Base-by-base conservation (phyloP, 2,797 vertebrate genomes). In the Melanotaenia parkinsoni region DNA sequence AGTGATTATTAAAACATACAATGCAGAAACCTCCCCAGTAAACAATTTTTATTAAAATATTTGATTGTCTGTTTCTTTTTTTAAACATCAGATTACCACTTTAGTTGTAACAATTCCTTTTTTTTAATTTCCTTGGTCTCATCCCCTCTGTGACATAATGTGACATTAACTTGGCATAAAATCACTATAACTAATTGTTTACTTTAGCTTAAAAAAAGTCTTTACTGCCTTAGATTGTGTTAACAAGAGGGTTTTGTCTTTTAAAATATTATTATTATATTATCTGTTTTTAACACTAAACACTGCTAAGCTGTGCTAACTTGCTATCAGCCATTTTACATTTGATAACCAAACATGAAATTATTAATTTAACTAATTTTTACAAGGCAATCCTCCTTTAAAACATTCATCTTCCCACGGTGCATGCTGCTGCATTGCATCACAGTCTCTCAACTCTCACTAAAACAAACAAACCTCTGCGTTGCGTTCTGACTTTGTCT, bases 271-370 rank as follows among this genome's bases (percentile, higher is more conserved):
- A 26, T 26, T 26, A 26, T 26, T 26, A 50, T 2, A 51, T 22
- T 2, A 50, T 22, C 20, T 10, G 3, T 51, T 51, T 50, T 45
- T 7, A 6, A 20, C 18, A 7, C 14, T 43, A 14, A 43, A 43
- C 40, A 47, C 5, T 51, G n/a, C 10, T 12, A n/a, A 22, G 10
- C 10, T 22, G 47, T 22, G 47, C n/a, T 22, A 51, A 22, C 9
- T 9, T 24, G n/a, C n/a, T 51, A 22, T 24, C 10, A 51, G 9
- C n/a, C 20, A 13, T 3, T 53, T 9, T 13, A 16, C 43, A 32
- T 67, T 43, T 67, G 26, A 57, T 40, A 13, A 37, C 20, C 33
- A 43, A 66, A 57, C 50, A 53, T 22, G 11, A 53, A 9, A 24
- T 11, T 53, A 12, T 6, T 26, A 26, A 61, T 40, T 32, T 20